These are phyloP conservation scores for Pimephales promelas DNA, from an alignment of 2,113 vertebrate species.

Conservation along the genomic window DNA sequence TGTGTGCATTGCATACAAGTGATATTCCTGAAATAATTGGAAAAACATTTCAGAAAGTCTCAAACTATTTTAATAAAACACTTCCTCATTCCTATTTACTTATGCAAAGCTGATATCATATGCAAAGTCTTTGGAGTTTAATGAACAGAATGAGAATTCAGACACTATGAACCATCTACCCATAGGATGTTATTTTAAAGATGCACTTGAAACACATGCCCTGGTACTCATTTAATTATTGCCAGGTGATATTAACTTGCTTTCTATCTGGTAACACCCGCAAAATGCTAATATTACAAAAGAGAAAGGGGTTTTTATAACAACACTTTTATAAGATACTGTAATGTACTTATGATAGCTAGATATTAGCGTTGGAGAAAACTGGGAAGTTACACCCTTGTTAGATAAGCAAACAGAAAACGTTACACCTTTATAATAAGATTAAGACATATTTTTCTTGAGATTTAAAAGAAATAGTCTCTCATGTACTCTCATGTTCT, in stretches of 20 bases:
- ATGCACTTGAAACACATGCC: no score
- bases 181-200: background rate
- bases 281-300: background rate
- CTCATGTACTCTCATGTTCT: background rate
- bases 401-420: background rate
- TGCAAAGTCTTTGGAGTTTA: background rate
- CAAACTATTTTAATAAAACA: background rate
- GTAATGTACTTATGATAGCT: background rate
- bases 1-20: conserved; percentile 14
- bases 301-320: background rate
- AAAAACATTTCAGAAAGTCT: background rate
- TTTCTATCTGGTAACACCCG: background rate
- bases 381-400: background rate
- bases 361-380: conserved; percentile 9
- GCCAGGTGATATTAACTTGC: background rate
- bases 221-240: no score
- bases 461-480: background rate
- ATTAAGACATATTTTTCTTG: background rate
- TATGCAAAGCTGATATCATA: background rate
- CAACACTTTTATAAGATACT: background rate
- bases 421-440: background rate
- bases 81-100: background rate
- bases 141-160: background rate
- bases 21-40: conserved; percentile 8
- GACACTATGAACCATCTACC: background rate